phyloP scores from a whole-genome alignment of 2,888 invertebrate species.

The Orthonevra nobilis region DNA sequence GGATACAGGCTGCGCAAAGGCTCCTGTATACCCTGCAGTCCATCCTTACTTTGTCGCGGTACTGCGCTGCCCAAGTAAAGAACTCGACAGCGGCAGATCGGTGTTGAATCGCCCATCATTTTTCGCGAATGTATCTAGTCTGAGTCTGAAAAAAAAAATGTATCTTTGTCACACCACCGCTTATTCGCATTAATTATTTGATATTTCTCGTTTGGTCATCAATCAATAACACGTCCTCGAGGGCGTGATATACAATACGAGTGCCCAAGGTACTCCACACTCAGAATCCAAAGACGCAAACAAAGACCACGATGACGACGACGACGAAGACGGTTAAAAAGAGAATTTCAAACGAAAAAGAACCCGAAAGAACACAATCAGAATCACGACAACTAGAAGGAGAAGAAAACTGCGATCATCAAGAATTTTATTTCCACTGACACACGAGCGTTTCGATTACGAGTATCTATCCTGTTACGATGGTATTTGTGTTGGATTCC shows the following conservation, averaged over 20 bases:
- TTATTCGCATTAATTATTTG: constrained; percentile 66
- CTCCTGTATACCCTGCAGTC: constrained; percentile 97
- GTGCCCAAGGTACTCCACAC: constrained; percentile 45
- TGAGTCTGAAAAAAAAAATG: constrained; percentile 3
- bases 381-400: constrained; percentile 20
- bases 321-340: constrained; percentile 14
- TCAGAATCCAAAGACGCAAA: constrained; percentile 24
- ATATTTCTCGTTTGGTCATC: constrained; percentile 57
- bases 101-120: constrained; percentile 88
- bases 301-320: constrained; percentile 26
- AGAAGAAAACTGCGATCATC: constrained; percentile 40
- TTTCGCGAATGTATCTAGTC: constrained; percentile 15
- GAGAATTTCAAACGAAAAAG: constrained; percentile 40
- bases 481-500: constrained; percentile 66
- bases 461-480: no score
- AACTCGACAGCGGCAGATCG: constrained; percentile 97
- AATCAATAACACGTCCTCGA: constrained; percentile 66
- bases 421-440: constrained; percentile 46
- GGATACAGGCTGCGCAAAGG: constrained; percentile 97
- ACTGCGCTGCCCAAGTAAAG: constrained; percentile 97
- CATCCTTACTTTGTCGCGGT: constrained; percentile 98
- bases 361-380: constrained; percentile 43
- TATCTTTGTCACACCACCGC: constrained; percentile 52
- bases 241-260: constrained; percentile 67
- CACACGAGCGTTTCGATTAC: background rate